Evolutionary conservation across 2,888 invertebrate genomes (phyloP).

Genomic region (Mechanitis messenoides): DNA sequence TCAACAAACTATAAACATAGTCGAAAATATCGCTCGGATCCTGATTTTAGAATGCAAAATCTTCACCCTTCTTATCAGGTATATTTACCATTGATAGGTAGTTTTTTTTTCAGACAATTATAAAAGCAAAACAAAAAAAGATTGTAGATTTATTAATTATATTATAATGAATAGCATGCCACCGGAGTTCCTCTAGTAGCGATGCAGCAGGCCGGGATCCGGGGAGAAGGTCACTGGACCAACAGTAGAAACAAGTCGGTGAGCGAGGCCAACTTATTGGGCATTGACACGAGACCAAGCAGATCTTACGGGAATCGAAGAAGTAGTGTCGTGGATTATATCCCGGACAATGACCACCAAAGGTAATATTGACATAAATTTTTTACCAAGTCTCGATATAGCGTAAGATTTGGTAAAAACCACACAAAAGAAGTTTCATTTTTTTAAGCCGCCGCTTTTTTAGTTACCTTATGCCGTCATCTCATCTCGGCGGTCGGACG

Average conservation of each 20-base stretch:
- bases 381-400: too few species aligned
- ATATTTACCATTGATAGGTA: slow-evolving; percentile 9
- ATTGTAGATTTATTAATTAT: neutral
- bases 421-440: too few species aligned
- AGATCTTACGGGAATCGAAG: slow-evolving; percentile 69
- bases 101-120: too few species aligned
- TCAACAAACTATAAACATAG: slow-evolving; percentile 79
- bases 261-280: slow-evolving; percentile 90
- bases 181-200: slow-evolving; percentile 80
- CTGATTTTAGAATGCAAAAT: slow-evolving; percentile 86
- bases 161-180: slow-evolving; percentile 42
- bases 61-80: slow-evolving; percentile 76
- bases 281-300: slow-evolving; percentile 72
- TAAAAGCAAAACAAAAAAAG: too few species aligned
- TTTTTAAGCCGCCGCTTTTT: slow-evolving; percentile 14
- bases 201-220: slow-evolving; percentile 82
- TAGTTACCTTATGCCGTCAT: slow-evolving; percentile 68
- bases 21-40: slow-evolving; percentile 89
- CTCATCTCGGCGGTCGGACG: slow-evolving; percentile 74
- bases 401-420: too few species aligned
- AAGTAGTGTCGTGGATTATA: slow-evolving; percentile 78
- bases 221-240: slow-evolving; percentile 73
- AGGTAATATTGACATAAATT: slow-evolving; percentile 47
- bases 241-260: slow-evolving; percentile 80
- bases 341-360: slow-evolving; percentile 74